A percentile compares a stretch with the other conserved stretches of the same genome.
These are phyloP conservation scores for Syngnathus typhle DNA, from an alignment of 2,113 vertebrate genomes.

Conservation along the genomic window DNA sequence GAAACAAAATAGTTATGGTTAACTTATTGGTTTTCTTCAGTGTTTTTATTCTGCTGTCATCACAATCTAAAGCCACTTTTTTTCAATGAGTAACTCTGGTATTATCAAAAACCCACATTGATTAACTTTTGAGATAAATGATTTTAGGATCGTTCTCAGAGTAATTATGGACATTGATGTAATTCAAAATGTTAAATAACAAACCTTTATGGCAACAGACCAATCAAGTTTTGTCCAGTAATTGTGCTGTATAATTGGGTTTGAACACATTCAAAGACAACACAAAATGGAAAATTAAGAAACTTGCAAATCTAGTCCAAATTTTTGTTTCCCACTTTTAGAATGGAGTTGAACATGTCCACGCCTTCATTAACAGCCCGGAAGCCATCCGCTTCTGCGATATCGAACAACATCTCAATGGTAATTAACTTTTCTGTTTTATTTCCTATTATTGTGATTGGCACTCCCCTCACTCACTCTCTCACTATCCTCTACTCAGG, in stretches of 20 bases:
- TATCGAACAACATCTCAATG: slow-evolving; percentile 73
- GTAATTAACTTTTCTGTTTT: slow-evolving; percentile 44
- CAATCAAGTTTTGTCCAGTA: not conserved
- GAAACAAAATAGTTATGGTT: not conserved
- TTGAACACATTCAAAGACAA: not conserved
- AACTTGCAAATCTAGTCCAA: not conserved
- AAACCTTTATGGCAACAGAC: not conserved
- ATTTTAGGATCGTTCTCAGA: not conserved
- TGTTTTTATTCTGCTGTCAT: not conserved
- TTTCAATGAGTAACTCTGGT: not conserved
- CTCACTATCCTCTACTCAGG: slow-evolving; percentile 57
- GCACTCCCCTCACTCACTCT: not conserved
- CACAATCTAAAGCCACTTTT: not conserved
- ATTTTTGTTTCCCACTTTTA: slow-evolving; percentile 37
- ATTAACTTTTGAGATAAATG: not conserved
- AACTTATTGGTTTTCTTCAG: not conserved
- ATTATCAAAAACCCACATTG: not conserved
- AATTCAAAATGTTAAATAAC: not conserved
- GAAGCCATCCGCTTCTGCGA: slow-evolving; percentile 80
- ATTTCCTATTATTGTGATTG: not conserved
- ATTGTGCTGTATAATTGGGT: not conserved
- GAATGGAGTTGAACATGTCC: slow-evolving; percentile 75
- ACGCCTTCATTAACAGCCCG: slow-evolving; percentile 78
- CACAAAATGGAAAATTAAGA: not conserved
- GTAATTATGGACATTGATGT: not conserved